Evolutionary conservation across 2,888 invertebrate species (phyloP), one percentile per base, ranked within the genome.

Genomic region (Acanthosepion esculentum): DNA sequence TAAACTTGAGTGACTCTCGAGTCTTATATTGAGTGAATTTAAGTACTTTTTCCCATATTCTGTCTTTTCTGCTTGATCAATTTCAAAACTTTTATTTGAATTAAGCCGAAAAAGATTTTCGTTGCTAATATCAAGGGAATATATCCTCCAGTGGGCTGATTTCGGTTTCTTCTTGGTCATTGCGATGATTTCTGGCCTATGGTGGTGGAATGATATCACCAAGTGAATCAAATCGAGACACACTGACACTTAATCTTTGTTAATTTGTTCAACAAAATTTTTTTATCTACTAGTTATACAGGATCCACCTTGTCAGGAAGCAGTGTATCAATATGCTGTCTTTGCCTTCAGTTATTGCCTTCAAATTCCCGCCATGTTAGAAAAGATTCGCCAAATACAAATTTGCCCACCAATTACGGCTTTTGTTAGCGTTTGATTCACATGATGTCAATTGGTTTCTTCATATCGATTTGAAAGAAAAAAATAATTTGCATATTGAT

Each of bases 401-500:
- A 78, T 78, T n/a, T 78, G 78, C 10, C n/a, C 15, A n/a, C n/a
- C n/a, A n/a, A 78, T 78, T 78, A 78, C n/a, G n/a, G 78, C 33
- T 78, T 78, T n/a, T 78, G 78, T 78, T 23, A 59, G 23, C 23
- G 59, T 59, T 78, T 15, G 78, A 78, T n/a, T 78, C 78, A 78
- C 78, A 78, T 15, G 78, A 78, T n/a, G n/a, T 78, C 78, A n/a
- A 78, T 78, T n/a, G n/a, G 78, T n/a, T 78, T 78, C n/a, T n/a
- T 33, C 15, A n/a, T 78, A 78, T n/a, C 78, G 78, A 15, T n/a
- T 78, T 15, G 5, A 10, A 78, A 78, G 78, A 78, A 78, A 78
- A 64, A 78, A 78, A 5, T 78, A n/a, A 78, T 78, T n/a, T 78
- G 78, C 78, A 78, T 78, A 78, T 78, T 78, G 33, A 78, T 78